Evolutionary conservation across 1,140 invertebrate genomes (phyloP).

Genomic region (Protaetia brevitarsis): DNA sequence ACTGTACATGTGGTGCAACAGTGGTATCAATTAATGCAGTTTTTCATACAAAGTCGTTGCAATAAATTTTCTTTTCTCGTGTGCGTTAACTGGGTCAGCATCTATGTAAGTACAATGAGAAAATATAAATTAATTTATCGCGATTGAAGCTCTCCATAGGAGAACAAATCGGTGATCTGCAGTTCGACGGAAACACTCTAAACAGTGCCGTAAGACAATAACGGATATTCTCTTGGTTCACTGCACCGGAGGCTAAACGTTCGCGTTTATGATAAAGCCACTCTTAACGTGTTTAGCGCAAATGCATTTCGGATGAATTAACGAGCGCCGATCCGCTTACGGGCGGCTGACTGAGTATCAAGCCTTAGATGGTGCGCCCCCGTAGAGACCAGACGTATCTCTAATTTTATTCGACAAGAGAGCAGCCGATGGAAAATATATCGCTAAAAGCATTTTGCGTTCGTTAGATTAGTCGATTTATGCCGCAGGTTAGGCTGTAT

Average conservation of each 20-base stretch:
- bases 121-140: too few relatives aligned
- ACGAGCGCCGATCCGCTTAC: neutral
- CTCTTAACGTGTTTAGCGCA: neutral
- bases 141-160: too few relatives aligned
- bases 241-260: neutral
- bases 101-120: too few relatives aligned
- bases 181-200: too few relatives aligned
- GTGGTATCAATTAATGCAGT: too few relatives aligned
- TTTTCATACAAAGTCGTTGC: too few relatives aligned
- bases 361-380: slow-evolving; percentile 8
- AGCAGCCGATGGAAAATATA: neutral
- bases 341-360: neutral
- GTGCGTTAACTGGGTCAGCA: too few relatives aligned
- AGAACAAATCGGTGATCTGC: too few relatives aligned
- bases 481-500: too few relatives aligned
- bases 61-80: too few relatives aligned
- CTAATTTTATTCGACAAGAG: slow-evolving; percentile 15
- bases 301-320: slow-evolving; percentile 8
- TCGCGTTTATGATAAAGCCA: slow-evolving; percentile 5
- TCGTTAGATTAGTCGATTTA: neutral
- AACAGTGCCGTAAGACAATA: too few relatives aligned
- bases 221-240: neutral
- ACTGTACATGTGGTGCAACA: too few relatives aligned
- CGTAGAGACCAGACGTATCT: slow-evolving; percentile 4
- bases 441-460: slow-evolving; percentile 2